Evolutionary conservation across 2,888 invertebrate species (phyloP).

Genomic region (Quadriops clusia): DNA sequence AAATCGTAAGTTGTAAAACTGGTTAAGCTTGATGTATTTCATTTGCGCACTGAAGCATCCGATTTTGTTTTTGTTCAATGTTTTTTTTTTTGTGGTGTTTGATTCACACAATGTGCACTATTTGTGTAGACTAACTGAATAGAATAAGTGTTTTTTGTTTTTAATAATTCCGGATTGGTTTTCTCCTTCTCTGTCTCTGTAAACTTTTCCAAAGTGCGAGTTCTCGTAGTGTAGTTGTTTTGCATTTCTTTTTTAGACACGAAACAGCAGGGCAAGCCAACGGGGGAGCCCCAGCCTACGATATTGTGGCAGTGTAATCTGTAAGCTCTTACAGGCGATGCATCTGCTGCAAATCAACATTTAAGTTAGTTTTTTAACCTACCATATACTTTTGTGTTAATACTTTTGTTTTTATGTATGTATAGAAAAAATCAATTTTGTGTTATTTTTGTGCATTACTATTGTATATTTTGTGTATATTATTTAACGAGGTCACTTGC

Average conservation of each 20-base stretch:
- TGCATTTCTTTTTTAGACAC: constrained; percentile 54
- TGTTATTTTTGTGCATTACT: too few species aligned
- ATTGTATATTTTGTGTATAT: constrained; percentile 8
- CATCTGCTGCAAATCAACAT: too few species aligned
- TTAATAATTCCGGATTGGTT: neutral
- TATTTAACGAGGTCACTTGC: constrained; percentile 6
- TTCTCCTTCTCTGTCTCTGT: too few species aligned
- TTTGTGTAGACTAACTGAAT: constrained; percentile 12
- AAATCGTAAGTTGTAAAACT: constrained; percentile 55
- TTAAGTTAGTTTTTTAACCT: too few species aligned
- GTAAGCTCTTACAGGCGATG: constrained; percentile 49
- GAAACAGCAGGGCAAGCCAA: constrained; percentile 72
- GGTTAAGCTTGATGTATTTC: constrained; percentile 20
- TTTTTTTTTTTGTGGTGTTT: constrained; percentile 8
- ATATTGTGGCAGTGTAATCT: constrained; percentile 98
- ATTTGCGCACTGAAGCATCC: too few species aligned
- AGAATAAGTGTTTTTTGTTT: constrained; percentile 4
- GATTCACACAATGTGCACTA: constrained; percentile 17
- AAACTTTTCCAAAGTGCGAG: too few species aligned
- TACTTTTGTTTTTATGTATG: too few species aligned
- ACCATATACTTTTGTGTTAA: constrained; percentile 5
- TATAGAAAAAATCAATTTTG: too few species aligned
- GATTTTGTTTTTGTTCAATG: constrained; percentile 15
- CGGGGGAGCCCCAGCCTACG: constrained; percentile 94
- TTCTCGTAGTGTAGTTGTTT: constrained; percentile 1